These are phyloP conservation scores for Chrysomallon squamiferum DNA, from an alignment of 1,140 invertebrate species.

Conservation along the genomic window DNA sequence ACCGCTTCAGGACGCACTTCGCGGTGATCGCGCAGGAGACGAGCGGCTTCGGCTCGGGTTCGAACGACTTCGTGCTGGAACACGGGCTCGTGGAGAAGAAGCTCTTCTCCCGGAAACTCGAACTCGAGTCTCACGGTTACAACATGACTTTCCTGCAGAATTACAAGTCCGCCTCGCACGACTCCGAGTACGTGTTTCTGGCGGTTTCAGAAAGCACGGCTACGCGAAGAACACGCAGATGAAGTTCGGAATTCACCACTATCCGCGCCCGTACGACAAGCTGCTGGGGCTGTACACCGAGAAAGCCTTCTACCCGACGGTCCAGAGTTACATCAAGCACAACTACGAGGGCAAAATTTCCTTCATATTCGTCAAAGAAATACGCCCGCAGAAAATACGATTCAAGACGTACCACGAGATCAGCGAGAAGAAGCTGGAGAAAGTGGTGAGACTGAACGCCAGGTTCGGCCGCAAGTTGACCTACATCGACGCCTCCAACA, in stretches of 20 bases:
- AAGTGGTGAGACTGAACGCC: conserved; percentile 30
- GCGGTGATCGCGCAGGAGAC: conserved; percentile 35
- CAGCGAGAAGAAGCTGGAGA: conserved; percentile 22
- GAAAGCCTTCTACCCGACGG: conserved; percentile 44
- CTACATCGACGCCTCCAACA: conserved; percentile 47
- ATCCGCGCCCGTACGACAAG: conserved; percentile 48
- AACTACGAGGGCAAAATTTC: conserved; percentile 42
- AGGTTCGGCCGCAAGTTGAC: conserved; percentile 28
- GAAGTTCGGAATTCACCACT: conserved; percentile 48
- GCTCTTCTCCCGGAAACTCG: conserved; percentile 38
- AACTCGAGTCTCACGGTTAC: conserved; percentile 38
- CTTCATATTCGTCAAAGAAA: conserved; percentile 48
- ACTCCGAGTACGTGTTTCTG: conserved; percentile 33
- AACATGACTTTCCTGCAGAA: conserved; percentile 54
- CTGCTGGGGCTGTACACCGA: conserved; percentile 46
- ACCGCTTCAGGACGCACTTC: conserved; percentile 34
- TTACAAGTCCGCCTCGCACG: conserved; percentile 46
- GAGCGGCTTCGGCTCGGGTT: not conserved
- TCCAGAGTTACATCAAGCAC: conserved; percentile 42
- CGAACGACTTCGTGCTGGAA: conserved; percentile 33
- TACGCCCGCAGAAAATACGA: conserved; percentile 16
- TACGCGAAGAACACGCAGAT: conserved; percentile 40
- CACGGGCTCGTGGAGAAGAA: conserved; percentile 40
- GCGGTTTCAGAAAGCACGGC: conserved; percentile 45
- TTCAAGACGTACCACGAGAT: conserved; percentile 46